phyloP scores from a whole-genome alignment of 2,797 vertebrate species.

The Remorina albescens region DNA sequence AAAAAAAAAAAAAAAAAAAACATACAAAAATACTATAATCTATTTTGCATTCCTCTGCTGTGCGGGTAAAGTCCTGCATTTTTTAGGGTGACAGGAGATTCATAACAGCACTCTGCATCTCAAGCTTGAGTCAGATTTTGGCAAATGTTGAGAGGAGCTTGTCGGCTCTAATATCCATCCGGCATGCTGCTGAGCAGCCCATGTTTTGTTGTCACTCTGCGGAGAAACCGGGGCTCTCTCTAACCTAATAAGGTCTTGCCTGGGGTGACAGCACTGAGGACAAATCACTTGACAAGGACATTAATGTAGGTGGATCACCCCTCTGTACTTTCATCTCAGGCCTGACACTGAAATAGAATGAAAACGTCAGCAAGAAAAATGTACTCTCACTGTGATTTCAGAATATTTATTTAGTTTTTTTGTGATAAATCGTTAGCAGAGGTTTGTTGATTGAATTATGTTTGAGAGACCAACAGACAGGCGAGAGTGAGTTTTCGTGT shows the following conservation, averaged over 20 bases:
- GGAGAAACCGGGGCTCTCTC: constrained; percentile 65
- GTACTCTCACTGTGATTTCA: constrained; percentile 46
- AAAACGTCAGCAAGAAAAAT: constrained; percentile 76
- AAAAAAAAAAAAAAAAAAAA: not conserved
- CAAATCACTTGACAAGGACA: constrained; percentile 76
- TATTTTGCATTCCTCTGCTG: constrained; percentile 44
- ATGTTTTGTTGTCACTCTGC: constrained; percentile 70
- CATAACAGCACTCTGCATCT: constrained; percentile 45
- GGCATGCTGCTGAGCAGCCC: constrained; percentile 55
- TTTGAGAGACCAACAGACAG: constrained; percentile 31
- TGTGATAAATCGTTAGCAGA: constrained; percentile 56
- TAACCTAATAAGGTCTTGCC: constrained; percentile 79
- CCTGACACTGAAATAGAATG: constrained; percentile 65
- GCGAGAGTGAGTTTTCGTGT: constrained; percentile 23
- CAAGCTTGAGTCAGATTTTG: constrained; percentile 47
- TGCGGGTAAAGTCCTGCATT: constrained; percentile 51
- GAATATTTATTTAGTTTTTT: constrained; percentile 72
- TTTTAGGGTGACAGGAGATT: constrained; percentile 41
- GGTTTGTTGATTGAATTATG: constrained; percentile 59
- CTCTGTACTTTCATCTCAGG: constrained; percentile 67
- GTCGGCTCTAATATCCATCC: constrained; percentile 69
- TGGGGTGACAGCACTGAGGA: constrained; percentile 66
- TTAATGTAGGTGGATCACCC: constrained; percentile 75
- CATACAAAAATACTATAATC: not conserved
- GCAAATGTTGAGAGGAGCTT: constrained; percentile 68